Conservation (phyloP, 2,113 vertebrate species). For the Tragelaphus strepsiceros region DNA sequence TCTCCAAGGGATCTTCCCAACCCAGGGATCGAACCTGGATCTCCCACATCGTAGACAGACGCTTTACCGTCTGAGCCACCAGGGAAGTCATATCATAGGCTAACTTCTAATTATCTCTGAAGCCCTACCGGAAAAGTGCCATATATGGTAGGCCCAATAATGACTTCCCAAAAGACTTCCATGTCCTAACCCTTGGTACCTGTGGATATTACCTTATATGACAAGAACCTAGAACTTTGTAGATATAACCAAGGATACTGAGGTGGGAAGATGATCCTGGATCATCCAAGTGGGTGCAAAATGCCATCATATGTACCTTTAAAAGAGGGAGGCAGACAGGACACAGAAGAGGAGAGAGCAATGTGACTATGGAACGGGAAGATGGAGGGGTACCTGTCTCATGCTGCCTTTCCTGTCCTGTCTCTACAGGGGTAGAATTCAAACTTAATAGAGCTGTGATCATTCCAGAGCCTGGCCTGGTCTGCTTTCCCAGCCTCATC, state of each 20-base stretch:
- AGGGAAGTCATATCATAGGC: neutral
- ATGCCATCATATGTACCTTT: neutral
- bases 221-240: neutral
- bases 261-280: neutral
- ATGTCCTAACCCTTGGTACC: neutral
- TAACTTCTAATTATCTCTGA: neutral
- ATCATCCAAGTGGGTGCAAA: neutral
- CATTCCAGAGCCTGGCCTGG: too few relatives aligned
- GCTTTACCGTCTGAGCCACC: too few relatives aligned
- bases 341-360: neutral
- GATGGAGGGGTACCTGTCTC: neutral
- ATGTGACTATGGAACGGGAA: neutral
- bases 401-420: neutral
- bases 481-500: neutral
- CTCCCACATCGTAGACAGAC: too few relatives aligned
- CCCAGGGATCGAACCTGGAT: too few relatives aligned
- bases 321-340: neutral
- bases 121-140: neutral
- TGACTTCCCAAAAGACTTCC: neutral
- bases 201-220: neutral
- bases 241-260: neutral
- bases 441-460: neutral
- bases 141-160: neutral
- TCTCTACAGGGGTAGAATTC: neutral
- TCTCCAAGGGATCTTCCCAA: too few relatives aligned